phyloP scores from a whole-genome alignment of 2,113 vertebrate genomes.

The Nematolebias whitei region DNA sequence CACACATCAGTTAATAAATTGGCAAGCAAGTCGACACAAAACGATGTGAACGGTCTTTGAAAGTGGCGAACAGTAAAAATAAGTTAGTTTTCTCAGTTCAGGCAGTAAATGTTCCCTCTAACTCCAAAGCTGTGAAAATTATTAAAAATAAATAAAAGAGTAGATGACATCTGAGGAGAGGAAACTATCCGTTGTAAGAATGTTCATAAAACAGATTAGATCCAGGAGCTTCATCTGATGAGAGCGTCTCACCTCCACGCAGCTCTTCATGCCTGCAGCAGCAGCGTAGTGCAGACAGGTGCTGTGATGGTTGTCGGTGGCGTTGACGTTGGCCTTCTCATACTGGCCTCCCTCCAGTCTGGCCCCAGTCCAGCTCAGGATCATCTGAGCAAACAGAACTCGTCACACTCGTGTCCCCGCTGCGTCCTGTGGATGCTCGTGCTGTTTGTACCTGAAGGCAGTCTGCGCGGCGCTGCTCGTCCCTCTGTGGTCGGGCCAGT shows the following conservation, averaged over 20 bases:
- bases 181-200: no score
- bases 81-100: no score
- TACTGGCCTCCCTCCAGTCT: constrained; percentile 75
- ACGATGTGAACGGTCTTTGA: no score
- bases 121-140: no score
- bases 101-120: no score
- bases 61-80: no score
- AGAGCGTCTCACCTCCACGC: constrained; percentile 70
- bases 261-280: constrained; percentile 75
- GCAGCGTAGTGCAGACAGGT: constrained; percentile 75
- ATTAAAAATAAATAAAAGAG: no score
- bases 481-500: constrained; percentile 72
- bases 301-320: constrained; percentile 75
- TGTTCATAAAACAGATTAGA: no score
- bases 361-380: constrained; percentile 76
- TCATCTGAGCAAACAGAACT: constrained; percentile 57
- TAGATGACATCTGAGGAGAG: no score
- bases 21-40: no score
- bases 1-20: no score
- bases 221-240: no score
- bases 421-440: rapidly evolving
- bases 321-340: constrained; percentile 76
- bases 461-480: constrained; percentile 73
- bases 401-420: not conserved
- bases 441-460: constrained; percentile 64